Conservation (phyloP, 2,113 vertebrate species). For the Pica pica region DNA sequence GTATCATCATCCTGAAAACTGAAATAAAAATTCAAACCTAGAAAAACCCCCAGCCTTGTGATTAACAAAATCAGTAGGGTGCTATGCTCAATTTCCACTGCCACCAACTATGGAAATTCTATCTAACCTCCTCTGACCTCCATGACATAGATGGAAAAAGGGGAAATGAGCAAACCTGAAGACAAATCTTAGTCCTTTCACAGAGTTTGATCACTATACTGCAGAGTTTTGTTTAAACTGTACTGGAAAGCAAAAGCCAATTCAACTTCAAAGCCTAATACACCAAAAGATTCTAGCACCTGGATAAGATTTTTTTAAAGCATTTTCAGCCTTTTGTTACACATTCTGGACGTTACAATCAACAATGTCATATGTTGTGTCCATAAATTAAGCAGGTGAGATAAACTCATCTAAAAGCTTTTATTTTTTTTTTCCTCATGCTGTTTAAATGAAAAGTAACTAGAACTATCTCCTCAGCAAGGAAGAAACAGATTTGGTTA, state of each 20-base stretch:
- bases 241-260: neutral
- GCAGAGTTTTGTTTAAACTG: neutral
- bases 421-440: neutral
- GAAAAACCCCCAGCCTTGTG: neutral
- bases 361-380: neutral
- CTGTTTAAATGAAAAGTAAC: neutral
- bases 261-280: neutral
- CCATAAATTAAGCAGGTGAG: neutral
- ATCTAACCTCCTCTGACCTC: neutral
- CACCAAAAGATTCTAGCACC: neutral
- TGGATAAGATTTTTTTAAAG: neutral
- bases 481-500: neutral
- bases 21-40: neutral
- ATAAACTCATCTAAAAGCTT: neutral
- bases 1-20: neutral
- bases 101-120: neutral
- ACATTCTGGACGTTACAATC: neutral
- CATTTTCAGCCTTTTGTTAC: neutral
- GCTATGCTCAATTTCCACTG: neutral
- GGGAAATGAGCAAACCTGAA: neutral
- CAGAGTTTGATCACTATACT: neutral
- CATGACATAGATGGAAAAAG: neutral
- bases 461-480: neutral
- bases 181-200: neutral
- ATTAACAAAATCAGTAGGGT: neutral